phyloP scores from a whole-genome alignment of 1,140 invertebrate species.

The Anadara kagoshimensis region DNA sequence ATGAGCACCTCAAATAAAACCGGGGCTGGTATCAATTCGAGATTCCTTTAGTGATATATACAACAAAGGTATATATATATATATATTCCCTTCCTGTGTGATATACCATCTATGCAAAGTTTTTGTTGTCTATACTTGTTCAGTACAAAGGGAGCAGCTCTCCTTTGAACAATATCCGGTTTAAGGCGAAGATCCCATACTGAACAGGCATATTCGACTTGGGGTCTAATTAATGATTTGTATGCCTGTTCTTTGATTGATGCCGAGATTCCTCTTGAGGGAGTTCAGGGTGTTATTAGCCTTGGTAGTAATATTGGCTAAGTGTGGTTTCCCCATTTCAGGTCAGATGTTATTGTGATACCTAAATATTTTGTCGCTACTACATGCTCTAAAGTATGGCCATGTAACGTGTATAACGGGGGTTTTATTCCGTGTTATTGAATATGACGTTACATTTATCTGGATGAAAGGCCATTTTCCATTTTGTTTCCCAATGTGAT shows the following conservation, averaged over 20 bases:
- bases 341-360: constrained; percentile 9
- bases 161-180: constrained; percentile 38
- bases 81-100: no score
- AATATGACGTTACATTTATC: constrained; percentile 24
- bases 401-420: constrained; percentile 9
- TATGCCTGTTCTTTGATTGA: constrained; percentile 13
- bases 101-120: no score
- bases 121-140: no score
- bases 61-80: no score
- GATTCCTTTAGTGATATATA: no score
- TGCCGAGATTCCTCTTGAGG: constrained; percentile 3
- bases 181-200: constrained; percentile 38
- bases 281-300: constrained; percentile 13
- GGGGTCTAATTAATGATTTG: constrained; percentile 13
- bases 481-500: neutral
- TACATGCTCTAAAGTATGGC: constrained; percentile 12
- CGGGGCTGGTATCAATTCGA: no score
- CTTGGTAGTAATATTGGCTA: constrained; percentile 16
- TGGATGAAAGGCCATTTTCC: constrained; percentile 32
- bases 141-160: constrained; percentile 32
- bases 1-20: no score
- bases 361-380: constrained; percentile 6
- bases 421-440: neutral
- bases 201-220: no score
- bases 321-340: constrained; percentile 14